A percentile compares a stretch with the other conserved stretches of the same genome.
These are phyloP conservation scores for Aphaenogaster ashmeadi DNA, from an alignment of 1,140 invertebrate genomes.

Conservation along the genomic window DNA sequence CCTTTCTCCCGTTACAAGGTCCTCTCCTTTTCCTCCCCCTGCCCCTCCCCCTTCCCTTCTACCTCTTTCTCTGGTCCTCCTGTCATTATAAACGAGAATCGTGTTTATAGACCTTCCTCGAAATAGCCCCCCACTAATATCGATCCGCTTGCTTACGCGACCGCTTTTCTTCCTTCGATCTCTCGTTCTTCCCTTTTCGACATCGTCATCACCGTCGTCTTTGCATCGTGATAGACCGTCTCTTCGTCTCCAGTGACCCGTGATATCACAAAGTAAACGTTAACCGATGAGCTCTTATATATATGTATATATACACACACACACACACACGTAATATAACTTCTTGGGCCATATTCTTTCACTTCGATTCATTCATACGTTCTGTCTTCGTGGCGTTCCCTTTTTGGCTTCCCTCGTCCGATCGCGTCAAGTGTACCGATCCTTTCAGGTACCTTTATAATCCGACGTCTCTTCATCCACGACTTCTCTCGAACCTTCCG, in stretches of 20 bases:
- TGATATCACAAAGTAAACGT: constrained; percentile 61
- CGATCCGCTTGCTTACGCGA: constrained; percentile 10
- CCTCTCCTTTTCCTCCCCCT: no score
- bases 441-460: constrained; percentile 6
- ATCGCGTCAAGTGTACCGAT: constrained; percentile 33
- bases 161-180: constrained; percentile 12
- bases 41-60: background rate
- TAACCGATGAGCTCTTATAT: constrained; percentile 38
- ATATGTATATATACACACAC: background rate
- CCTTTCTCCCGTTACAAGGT: background rate
- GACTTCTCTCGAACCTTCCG: constrained; percentile 27
- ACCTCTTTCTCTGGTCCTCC: background rate
- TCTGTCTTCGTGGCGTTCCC: background rate
- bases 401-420: constrained; percentile 25
- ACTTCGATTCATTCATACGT: constrained; percentile 29
- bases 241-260: constrained; percentile 27
- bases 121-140: constrained; percentile 43
- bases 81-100: constrained; percentile 56
- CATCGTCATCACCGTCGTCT: constrained; percentile 26
- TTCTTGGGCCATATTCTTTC: constrained; percentile 38
- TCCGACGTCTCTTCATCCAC: constrained; percentile 20
- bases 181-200: background rate
- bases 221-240: constrained; percentile 41
- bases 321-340: constrained; percentile 46
- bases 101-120: constrained; percentile 47